Percentiles rank a stretch among this genome's conserved stretches.
Conservation (phyloP, 2,113 vertebrate species). For the Ceyx cyanopectus region DNA sequence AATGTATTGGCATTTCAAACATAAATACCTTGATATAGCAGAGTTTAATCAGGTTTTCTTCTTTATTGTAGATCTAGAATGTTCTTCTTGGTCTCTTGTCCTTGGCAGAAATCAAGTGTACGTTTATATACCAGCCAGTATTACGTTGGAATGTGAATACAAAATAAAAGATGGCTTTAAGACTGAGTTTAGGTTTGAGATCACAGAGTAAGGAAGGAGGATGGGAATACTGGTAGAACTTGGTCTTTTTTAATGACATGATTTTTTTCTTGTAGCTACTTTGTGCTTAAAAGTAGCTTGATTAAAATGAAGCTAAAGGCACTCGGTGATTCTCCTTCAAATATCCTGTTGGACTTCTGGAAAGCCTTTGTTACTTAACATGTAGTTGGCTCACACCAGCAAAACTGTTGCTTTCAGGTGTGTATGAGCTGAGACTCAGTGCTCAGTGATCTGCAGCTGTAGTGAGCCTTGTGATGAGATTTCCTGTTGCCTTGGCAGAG, state of each 20-base stretch:
- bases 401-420: neutral
- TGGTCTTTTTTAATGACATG: neutral
- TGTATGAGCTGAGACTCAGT: neutral
- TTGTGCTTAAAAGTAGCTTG: neutral
- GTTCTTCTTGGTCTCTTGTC: neutral
- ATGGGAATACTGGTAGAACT: neutral
- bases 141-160: slow-evolving; percentile 5
- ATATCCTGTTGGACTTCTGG: neutral
- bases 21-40: neutral
- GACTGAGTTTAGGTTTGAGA: neutral
- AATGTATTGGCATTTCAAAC: neutral
- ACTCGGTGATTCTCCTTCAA: slow-evolving; percentile 31
- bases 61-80: neutral
- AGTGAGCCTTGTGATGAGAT: neutral
- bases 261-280: slow-evolving; percentile 13
- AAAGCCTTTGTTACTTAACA: neutral
- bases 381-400: neutral
- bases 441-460: neutral
- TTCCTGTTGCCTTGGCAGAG: neutral
- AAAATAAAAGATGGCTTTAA: neutral
- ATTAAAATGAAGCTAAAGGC: neutral
- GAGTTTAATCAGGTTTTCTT: neutral
- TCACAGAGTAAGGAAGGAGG: neutral
- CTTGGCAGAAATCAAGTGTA: neutral
- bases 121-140: neutral